Base-by-base conservation (phyloP, 2,888 invertebrate species). In the Patella caerulea region DNA sequence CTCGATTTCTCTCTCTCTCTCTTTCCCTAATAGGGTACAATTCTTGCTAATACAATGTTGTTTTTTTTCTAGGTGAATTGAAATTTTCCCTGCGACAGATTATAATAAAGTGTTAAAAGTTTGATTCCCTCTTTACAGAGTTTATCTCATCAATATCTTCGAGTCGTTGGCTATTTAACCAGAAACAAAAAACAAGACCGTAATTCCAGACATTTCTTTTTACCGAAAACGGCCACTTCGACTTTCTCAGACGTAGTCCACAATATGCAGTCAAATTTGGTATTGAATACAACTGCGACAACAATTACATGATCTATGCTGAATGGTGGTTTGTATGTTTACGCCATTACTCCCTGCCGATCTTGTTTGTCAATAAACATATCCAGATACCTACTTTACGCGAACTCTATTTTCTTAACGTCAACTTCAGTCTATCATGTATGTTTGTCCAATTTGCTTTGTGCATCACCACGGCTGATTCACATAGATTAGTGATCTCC, bases 291-390 rank as follows among this genome's bases (percentile, higher is more conserved):
- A 24, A 24, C 14, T 24, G 11, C 65, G 19, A 45, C 45, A 65
- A 65, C 24, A 65, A 65, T 65, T 65, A 65, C 19, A 65, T 24
- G 24, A 65, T 19, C 65, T 14, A 4, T 11, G 11, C 9, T 65
- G 65, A 65, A 65, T 24, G 19, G 24, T 65, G 19, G 65, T 3
- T 65, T 19, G 65, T 24, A 24, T 65, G 24, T 65, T 65, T 24
- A 65, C 24, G 19, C 24, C 65, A 65, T 65, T 24, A 24, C 65
- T 65, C 24, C 3, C 24, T 65, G 11, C 65, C 12, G 11, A 65
- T 65, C 14, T 65, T 65, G 65, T 65, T 65, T 65, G 65, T 65
- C 65, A 65, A 65, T 65, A 65, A 65, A 65, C 65, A 65, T 65
- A 65, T 24, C 19, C 7, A 24, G 65, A 24, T 65, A 65, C 14